Percentiles rank a stretch among this genome's conserved stretches.
phyloP scores from a whole-genome alignment of 1,140 invertebrate species.

The Zophobas atratus region DNA sequence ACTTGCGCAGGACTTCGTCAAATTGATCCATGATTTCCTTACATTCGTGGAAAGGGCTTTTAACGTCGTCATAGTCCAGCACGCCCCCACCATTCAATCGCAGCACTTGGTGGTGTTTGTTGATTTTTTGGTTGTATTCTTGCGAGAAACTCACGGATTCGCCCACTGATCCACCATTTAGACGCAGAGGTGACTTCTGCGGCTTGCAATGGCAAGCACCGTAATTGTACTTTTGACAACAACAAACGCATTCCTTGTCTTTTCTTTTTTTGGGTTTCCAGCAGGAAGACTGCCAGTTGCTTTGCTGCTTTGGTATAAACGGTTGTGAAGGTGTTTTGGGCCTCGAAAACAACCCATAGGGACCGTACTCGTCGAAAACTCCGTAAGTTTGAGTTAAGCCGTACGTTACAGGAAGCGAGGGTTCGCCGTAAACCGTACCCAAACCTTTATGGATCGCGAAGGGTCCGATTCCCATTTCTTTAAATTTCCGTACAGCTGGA shows the following conservation, averaged over 20 bases:
- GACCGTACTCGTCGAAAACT: constrained; percentile 63
- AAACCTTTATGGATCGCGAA: constrained; percentile 61
- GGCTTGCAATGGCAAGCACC: constrained; percentile 3
- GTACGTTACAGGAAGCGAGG: constrained; percentile 60
- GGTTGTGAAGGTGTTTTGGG: constrained; percentile 60
- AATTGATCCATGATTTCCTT: constrained; percentile 65
- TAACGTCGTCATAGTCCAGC: constrained; percentile 30
- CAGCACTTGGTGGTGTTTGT: constrained; percentile 3
- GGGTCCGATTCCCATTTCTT: constrained; percentile 65
- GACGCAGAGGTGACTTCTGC: background rate
- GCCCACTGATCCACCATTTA: too few species aligned
- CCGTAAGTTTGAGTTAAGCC: constrained; percentile 65
- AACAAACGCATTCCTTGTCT: background rate
- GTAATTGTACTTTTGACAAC: background rate
- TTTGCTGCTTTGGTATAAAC: constrained; percentile 55
- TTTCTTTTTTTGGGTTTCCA: constrained; percentile 10
- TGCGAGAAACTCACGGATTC: too few species aligned
- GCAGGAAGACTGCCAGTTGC: constrained; percentile 5
- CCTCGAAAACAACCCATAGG: constrained; percentile 61
- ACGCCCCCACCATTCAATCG: constrained; percentile 57
- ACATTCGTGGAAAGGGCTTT: constrained; percentile 61
- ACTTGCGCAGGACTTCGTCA: constrained; percentile 62
- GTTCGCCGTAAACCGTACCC: constrained; percentile 60
- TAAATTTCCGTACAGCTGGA: constrained; percentile 64
- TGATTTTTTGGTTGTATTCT: too few species aligned